Conservation (phyloP, 2,113 vertebrate species). For the Axis porcinus region DNA sequence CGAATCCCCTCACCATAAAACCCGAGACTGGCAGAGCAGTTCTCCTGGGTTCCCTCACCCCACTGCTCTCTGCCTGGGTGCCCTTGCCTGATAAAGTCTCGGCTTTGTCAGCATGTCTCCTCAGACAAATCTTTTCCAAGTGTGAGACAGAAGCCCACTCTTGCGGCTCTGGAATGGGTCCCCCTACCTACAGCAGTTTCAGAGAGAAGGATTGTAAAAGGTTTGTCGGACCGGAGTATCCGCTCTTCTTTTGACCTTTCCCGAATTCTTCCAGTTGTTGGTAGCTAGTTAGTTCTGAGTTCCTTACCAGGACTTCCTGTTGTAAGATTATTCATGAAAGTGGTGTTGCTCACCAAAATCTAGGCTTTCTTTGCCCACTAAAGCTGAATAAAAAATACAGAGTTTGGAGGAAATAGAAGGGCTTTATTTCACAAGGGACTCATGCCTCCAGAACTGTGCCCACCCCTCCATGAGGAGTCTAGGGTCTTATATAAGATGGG, state of each 20-base stretch:
- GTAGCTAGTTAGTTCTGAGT: neutral
- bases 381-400: neutral
- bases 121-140: neutral
- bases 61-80: too few relatives aligned
- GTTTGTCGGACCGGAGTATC: neutral
- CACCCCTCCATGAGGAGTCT: neutral
- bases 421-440: neutral
- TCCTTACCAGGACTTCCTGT: neutral
- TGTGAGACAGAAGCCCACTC: neutral
- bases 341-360: neutral
- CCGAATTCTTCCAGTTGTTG: neutral
- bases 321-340: neutral
- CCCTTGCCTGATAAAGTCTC: too few relatives aligned
- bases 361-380: neutral
- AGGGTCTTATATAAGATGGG: neutral
- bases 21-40: too few relatives aligned
- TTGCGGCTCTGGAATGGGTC: fast-evolving
- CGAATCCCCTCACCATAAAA: too few relatives aligned
- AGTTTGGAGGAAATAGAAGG: neutral
- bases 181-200: neutral
- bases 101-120: neutral
- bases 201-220: neutral
- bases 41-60: too few relatives aligned
- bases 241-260: neutral
- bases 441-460: neutral